phyloP scores from a whole-genome alignment of 2,113 vertebrate species.

The Emydocephalus ijimae region DNA sequence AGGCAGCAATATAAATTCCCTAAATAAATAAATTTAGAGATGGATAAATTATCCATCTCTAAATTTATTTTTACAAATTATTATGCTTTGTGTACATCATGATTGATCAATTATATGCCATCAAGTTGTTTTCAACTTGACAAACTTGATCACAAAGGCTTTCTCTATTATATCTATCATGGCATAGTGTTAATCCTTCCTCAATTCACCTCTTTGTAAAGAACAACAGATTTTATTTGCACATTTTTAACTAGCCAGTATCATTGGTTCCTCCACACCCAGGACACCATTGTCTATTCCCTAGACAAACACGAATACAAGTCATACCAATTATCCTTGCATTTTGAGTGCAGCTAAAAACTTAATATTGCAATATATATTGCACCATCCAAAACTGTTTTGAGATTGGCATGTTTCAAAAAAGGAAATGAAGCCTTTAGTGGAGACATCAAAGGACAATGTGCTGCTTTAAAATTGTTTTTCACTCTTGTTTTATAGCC shows the following conservation, averaged over 20 bases:
- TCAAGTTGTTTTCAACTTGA: neutral
- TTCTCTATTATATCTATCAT: neutral
- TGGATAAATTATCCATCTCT: neutral
- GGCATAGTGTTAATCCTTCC: neutral
- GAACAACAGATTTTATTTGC: neutral
- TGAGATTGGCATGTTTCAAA: neutral
- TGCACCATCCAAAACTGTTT: constrained; percentile 2
- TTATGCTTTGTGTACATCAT: neutral
- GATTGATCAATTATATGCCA: neutral
- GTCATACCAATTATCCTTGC: neutral
- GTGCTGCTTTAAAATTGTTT: constrained; percentile 24
- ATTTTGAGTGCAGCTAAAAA: neutral
- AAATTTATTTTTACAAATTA: too few species aligned
- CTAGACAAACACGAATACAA: neutral
- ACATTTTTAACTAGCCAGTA: neutral
- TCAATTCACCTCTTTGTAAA: neutral
- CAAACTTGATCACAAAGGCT: neutral
- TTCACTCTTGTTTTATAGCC: constrained; percentile 25
- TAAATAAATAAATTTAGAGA: neutral
- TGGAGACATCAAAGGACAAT: constrained; percentile 13
- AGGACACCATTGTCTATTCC: neutral
- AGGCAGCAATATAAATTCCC: too few species aligned
- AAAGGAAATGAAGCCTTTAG: constrained; percentile 5
- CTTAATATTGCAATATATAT: neutral
- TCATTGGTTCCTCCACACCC: neutral